Percentiles rank a stretch among this genome's conserved stretches.
Conservation (phyloP, 2,113 vertebrate species). For the Hemiprocne comata region DNA sequence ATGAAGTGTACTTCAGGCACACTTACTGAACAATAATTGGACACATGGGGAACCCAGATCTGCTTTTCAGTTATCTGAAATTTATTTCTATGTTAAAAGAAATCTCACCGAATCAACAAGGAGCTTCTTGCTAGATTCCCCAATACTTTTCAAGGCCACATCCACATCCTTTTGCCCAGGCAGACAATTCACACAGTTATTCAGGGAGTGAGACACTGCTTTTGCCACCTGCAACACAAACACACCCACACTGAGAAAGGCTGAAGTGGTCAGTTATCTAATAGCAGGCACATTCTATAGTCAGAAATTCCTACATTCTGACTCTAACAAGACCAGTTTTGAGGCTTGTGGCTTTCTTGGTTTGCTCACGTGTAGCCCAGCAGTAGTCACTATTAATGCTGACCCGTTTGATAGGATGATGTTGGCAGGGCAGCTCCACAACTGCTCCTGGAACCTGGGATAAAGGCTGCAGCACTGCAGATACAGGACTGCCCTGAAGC, state of each 20-base stretch:
- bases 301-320: background rate
- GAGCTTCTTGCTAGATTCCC: constrained; percentile 97
- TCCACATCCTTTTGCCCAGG: constrained; percentile 99
- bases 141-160: constrained; percentile 96
- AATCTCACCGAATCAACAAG: constrained; percentile 91
- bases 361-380: background rate
- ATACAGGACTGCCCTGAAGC: background rate
- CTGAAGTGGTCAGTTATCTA: background rate
- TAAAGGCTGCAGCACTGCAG: background rate
- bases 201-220: constrained; percentile 96
- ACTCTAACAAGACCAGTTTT: background rate
- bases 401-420: background rate
- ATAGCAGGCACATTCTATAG: background rate
- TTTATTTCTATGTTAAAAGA: background rate
- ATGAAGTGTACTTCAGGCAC: background rate
- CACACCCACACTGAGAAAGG: background rate
- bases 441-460: background rate
- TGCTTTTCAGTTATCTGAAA: background rate
- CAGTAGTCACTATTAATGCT: background rate
- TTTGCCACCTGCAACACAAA: constrained; percentile 88
- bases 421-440: background rate
- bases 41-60: background rate
- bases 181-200: constrained; percentile 98
- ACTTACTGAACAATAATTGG: background rate
- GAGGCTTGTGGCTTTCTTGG: background rate